Evolutionary conservation across 2,113 vertebrate genomes (phyloP), one percentile per base, ranked within the genome.

Genomic region (Penelope pileata): DNA sequence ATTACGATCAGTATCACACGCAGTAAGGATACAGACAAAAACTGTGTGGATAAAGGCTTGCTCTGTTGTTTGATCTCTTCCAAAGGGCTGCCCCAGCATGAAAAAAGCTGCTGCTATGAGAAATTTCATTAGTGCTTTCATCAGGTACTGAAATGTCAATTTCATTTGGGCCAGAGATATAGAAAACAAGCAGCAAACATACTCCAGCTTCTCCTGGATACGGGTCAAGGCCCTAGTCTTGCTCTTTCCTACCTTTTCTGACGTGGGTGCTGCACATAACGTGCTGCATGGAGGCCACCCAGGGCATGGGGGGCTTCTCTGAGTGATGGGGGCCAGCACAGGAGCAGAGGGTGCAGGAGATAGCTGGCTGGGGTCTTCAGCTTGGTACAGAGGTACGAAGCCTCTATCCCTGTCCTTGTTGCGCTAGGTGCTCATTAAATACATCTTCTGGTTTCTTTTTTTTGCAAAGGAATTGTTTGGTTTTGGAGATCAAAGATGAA

Each of bases 221-320:
- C 17, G 16, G 47, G 4, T 86, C 8, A 50, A 24, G 3, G 2
- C 30, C 40, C 8, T 0, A 1, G 6, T 6, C 7, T 0, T 32
- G 30, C 6, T 89, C 26, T 18, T 30, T 73, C 22, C 45, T 64
- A 22, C 36, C 62, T 48, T n/a, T 4, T 10, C 4, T 24, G 17
- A 26, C 10, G 29, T 0, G 3, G 48, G 3, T 51, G 29, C 15
- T 59, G 16, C 0, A 0, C 3, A 5, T 13, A 27, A 53, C 38
- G 14, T 1, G 3, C n/a, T 59, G 34, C 48, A 59, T 0, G 1
- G 12, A 14, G 32, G 17, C 19, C 43, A 30, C 15, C 10, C 3
- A 0, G 0, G 3, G 18, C 9, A 45, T 24, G 10, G 7, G 16
- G 29, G 5, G 75, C 59, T 90, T 69, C 43, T 3, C 9, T 1